phyloP scores from a whole-genome alignment of 2,113 vertebrate species.

The Thermophis baileyi region DNA sequence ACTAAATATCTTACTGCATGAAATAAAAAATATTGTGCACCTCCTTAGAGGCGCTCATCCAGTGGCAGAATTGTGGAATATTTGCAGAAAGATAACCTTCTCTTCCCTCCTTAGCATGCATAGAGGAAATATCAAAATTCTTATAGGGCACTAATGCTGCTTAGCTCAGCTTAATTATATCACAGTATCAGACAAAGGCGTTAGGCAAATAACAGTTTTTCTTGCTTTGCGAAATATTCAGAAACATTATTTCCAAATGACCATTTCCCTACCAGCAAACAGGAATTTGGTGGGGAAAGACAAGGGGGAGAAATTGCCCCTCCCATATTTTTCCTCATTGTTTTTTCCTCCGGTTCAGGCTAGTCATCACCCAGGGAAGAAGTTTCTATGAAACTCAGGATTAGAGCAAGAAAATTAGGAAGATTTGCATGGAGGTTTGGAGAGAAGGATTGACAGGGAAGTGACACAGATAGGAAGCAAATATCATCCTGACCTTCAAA shows the following conservation, averaged over 20 bases:
- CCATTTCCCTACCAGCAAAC: constrained; percentile 13
- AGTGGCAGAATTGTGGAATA: neutral
- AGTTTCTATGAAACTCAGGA: neutral
- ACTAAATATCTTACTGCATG: neutral
- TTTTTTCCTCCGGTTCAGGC: neutral
- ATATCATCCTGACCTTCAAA: neutral
- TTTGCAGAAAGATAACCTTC: constrained; percentile 32
- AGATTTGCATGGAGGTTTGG: neutral
- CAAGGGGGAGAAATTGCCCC: neutral
- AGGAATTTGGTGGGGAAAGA: neutral
- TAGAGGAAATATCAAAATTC: constrained; percentile 51
- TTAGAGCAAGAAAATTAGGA: neutral
- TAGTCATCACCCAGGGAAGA: neutral
- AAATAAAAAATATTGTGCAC: constrained; percentile 28
- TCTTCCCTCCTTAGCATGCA: constrained; percentile 37
- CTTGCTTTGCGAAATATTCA: constrained; percentile 42
- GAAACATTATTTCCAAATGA: constrained; percentile 47
- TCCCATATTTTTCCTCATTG: neutral
- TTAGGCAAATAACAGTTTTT: constrained; percentile 14
- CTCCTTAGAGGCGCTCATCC: constrained; percentile 36
- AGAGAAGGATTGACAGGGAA: neutral
- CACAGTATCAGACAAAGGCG: constrained; percentile 51
- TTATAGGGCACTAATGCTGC: constrained; percentile 46
- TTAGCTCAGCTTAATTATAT: constrained; percentile 38
- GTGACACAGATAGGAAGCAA: neutral